Evolutionary conservation across 1,140 invertebrate genomes (phyloP), one percentile per base, ranked within the genome.

Genomic region (Centruroides vittatus): DNA sequence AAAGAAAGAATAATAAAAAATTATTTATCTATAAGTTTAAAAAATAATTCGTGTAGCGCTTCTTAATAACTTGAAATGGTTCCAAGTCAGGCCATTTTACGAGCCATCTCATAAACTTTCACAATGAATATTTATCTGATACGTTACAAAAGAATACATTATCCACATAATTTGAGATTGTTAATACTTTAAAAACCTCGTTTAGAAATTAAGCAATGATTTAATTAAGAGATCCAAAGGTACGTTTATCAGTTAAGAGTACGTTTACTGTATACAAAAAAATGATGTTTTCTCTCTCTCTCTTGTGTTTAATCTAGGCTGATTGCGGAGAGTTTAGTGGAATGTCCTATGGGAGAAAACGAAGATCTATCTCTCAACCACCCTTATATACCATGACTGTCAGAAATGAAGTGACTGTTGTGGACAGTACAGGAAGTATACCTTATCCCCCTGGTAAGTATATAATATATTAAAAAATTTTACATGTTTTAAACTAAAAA

Each of bases 271-370:
- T 13, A 13, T 13, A 35, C 11, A 52, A 7, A 13, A 52, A 23
- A 7, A 52, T 10, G 11, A 13, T 34, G n/a, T 8, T 5, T 11
- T 55, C 8, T 34, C 53, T n/a, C 35, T 9, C 55, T 47, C 8
- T 56, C 36, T 35, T 12, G 59, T 53, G 35, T 23, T 23, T 59
- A 4, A 48, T 57, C 3, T 35, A 64, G 62, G 62, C 62, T n/a
- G 59, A 64, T 23, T 64, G 62, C 10, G 62, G 62, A 13, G 62
- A 64, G n/a, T 64, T 59, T 11, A 9, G 58, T 7, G 62, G 62
- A 3, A 64, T 61, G 62, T 64, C 62, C 1, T 64, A 64, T 13
- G 62, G 62, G 1, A 53, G 62, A 10, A 64, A 47, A 35, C 57
- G 58, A 5, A 48, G 62, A 35, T 60, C 62, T 5, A 51, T 54